Evolutionary conservation across 2,797 vertebrate genomes (phyloP).

Genomic region (Phrynocephalus forsythii): DNA sequence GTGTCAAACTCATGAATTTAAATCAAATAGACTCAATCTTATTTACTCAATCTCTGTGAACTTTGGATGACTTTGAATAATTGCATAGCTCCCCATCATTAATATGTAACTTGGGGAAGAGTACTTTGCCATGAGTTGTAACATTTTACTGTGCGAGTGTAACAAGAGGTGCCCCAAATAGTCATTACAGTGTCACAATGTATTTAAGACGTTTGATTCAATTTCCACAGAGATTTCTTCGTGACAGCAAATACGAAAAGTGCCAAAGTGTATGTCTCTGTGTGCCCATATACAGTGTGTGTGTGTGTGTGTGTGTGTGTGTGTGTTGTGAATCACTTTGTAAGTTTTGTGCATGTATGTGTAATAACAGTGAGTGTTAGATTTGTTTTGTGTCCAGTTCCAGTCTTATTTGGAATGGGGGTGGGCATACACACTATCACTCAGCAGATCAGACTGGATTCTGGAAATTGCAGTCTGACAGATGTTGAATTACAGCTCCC

Average conservation of each 20-base stretch:
- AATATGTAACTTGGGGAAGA: slow-evolving; percentile 20
- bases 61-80: slow-evolving; percentile 24
- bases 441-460: neutral
- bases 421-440: neutral
- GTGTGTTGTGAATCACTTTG: neutral
- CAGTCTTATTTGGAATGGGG: neutral
- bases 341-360: neutral
- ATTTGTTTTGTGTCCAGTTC: neutral
- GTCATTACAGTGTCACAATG: neutral
- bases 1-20: neutral
- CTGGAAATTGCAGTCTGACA: neutral
- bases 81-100: slow-evolving; percentile 23
- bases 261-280: neutral
- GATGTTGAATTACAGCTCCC: neutral
- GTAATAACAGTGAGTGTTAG: neutral
- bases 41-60: slow-evolving; percentile 20
- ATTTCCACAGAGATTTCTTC: neutral
- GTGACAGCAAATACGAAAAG: neutral
- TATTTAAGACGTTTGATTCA: slow-evolving; percentile 21
- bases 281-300: neutral
- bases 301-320: neutral
- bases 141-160: neutral
- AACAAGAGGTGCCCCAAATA: neutral
- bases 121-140: neutral
- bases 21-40: neutral